Evolutionary conservation across 2,888 invertebrate species (phyloP).

Genomic region (Cabera pusaria): DNA sequence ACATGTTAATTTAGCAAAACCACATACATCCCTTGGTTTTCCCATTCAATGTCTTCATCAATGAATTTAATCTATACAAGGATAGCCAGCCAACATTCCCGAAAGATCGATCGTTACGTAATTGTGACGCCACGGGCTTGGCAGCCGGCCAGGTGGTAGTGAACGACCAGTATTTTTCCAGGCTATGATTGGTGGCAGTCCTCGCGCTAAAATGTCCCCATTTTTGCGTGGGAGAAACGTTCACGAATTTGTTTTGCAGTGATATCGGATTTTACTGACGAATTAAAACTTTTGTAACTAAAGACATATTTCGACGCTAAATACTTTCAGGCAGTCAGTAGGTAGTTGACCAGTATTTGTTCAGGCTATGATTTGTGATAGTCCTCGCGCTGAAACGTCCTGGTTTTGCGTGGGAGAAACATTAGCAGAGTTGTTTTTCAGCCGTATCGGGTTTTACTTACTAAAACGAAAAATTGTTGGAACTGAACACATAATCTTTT

Average conservation of each 20-base stretch:
- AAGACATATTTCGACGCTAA: constrained; percentile 40
- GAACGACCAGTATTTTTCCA: constrained; percentile 31
- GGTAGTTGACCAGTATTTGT: constrained; percentile 32
- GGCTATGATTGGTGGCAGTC: constrained; percentile 22
- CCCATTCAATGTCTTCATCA: too few relatives aligned
- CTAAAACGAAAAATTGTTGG: too few relatives aligned
- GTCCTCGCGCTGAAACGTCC: neutral
- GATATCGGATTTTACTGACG: neutral
- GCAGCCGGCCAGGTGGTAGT: constrained; percentile 44
- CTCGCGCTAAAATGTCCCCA: neutral
- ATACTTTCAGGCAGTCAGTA: constrained; percentile 47
- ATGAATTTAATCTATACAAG: neutral
- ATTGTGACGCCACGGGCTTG: constrained; percentile 43
- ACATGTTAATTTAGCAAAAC: too few relatives aligned
- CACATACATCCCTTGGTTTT: too few relatives aligned
- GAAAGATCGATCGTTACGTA: constrained; percentile 45
- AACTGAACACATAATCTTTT: too few relatives aligned
- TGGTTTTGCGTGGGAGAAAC: neutral
- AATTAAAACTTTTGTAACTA: too few relatives aligned
- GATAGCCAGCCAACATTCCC: constrained; percentile 17
- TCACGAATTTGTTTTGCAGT: neutral
- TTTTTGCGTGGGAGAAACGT: neutral
- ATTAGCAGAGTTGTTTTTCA: neutral
- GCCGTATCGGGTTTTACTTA: neutral
- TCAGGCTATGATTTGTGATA: constrained; percentile 24